Evolutionary conservation across 1,140 invertebrate genomes (phyloP), one percentile per base, ranked within the genome.

Genomic region (Euglossa dilemma): DNA sequence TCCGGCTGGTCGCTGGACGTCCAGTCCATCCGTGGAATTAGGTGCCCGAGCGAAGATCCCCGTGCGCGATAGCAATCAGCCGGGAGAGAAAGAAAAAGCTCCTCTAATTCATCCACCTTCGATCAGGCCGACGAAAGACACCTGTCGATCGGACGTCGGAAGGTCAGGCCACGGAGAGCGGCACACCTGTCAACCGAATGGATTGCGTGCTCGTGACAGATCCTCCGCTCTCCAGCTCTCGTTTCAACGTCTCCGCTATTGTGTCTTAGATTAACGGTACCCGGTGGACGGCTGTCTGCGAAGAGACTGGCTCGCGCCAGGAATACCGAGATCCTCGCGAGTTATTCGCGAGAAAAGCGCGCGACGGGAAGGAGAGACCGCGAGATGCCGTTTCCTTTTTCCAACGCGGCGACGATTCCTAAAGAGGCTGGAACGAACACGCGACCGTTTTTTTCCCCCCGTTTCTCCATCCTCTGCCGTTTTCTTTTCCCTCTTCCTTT

Each of bases 241-340:
- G 52, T 36, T 69, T 23, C 69, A 76, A 57, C 79, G 14, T 47
- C 69, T 85, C 77, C 71, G 80, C 87, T 83, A 93, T 92, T 92
- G 91, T 92, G 90, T 85, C 87, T 91, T 84, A 87, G 91, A 92
- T 91, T 92, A 92, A 92, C 92, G 92, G 91, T 87, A 92, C 83
- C 14, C 82, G 72, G 76, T 79, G 81, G 61, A 89, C 66, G 77
- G 78, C 79, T 71, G 78, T 71, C 82, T 70, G 54, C 74, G 45
- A 85, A 63, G 69, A 80, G 64, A 79, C 71, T 36, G 73, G 50
- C 54, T 59, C 57, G 54, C 66, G 66, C 36, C 23, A 45, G 45
- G 84, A 70, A 86, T 85, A 71, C 56, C 36, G 85, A 28, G 36
- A 69, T 84, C 70, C 28, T 36, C 47, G 50, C 20, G 70, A 61